These are phyloP conservation scores for Vimba vimba DNA, from an alignment of 2,113 vertebrate species.

Conservation along the genomic window DNA sequence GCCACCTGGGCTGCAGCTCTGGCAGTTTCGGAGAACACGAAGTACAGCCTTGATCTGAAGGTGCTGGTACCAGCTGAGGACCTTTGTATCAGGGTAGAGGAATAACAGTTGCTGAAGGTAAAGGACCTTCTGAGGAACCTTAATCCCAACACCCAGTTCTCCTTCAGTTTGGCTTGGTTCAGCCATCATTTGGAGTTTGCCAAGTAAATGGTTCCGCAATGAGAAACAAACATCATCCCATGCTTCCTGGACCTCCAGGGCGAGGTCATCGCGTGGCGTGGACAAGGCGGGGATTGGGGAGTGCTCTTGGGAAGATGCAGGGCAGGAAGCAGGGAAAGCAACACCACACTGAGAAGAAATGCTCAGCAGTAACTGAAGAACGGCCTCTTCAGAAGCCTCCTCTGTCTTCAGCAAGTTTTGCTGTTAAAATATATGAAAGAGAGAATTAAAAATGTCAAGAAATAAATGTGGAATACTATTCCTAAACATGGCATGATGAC, in stretches of 20 bases:
- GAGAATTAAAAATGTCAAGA: neutral
- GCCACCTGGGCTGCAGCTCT: slow-evolving; percentile 72
- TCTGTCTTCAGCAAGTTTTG: slow-evolving; percentile 78
- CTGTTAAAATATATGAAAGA: slow-evolving; percentile 60
- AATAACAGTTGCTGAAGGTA: slow-evolving; percentile 86
- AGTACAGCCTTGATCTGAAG: slow-evolving; percentile 79
- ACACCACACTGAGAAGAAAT: slow-evolving; percentile 84
- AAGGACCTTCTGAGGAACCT: slow-evolving; percentile 74
- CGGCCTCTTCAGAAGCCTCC: slow-evolving; percentile 82
- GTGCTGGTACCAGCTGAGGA: slow-evolving; percentile 84
- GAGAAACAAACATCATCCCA: slow-evolving; percentile 88
- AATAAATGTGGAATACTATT: neutral
- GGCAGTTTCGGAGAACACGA: slow-evolving; percentile 74
- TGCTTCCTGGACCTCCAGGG: slow-evolving; percentile 80
- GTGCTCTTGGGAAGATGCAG: slow-evolving; percentile 63
- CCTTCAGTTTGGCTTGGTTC: neutral
- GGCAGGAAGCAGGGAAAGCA: slow-evolving; percentile 78
- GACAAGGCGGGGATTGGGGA: slow-evolving; percentile 78
- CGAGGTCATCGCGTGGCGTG: slow-evolving; percentile 80
- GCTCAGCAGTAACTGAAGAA: slow-evolving; percentile 85
- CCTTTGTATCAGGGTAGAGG: slow-evolving; percentile 87
- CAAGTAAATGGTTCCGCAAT: slow-evolving; percentile 85
- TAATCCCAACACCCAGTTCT: slow-evolving; percentile 32
- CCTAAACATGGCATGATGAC: neutral
- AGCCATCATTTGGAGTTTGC: slow-evolving; percentile 64